Percentiles rank a stretch among this genome's conserved stretches.
Conservation (phyloP, 2,888 invertebrate species). For the Osedax fenrisi region DNA sequence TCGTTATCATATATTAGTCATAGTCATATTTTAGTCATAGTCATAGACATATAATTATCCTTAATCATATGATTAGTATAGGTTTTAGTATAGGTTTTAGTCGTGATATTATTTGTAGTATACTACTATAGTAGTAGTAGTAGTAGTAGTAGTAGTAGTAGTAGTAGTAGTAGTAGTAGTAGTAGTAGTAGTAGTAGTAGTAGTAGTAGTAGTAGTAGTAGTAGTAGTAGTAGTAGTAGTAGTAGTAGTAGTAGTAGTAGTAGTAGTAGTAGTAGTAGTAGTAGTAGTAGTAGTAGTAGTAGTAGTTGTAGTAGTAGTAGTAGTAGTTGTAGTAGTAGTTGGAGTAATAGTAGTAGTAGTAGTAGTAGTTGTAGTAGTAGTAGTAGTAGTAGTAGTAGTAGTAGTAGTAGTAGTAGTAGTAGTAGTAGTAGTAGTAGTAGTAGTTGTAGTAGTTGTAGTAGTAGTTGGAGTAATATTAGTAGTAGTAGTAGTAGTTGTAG, state of each 20-base stretch:
- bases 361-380: slow-evolving; percentile 21
- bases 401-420: slow-evolving; percentile 21
- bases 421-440: slow-evolving; percentile 16
- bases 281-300: slow-evolving; percentile 22
- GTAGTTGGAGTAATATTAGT: slow-evolving; percentile 1
- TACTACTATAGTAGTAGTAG: background rate
- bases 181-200: slow-evolving; percentile 26
- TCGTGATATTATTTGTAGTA: too few relatives aligned
- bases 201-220: slow-evolving; percentile 21
- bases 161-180: slow-evolving; percentile 26
- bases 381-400: slow-evolving; percentile 23
- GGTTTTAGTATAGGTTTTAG: too few relatives aligned
- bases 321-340: slow-evolving; percentile 25
- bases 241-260: slow-evolving; percentile 21
- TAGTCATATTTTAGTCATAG: too few relatives aligned
- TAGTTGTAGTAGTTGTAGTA: background rate
- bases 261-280: slow-evolving; percentile 26
- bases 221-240: slow-evolving; percentile 22
- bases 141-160: slow-evolving; percentile 22
- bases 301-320: slow-evolving; percentile 15
- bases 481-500: background rate
- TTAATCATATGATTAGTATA: too few relatives aligned
- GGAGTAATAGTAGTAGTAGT: slow-evolving; percentile 25
- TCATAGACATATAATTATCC: too few relatives aligned
- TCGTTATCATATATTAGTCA: slow-evolving; percentile 22